Conservation (phyloP, 1,140 invertebrate species). For the Drosophila cardini region DNA sequence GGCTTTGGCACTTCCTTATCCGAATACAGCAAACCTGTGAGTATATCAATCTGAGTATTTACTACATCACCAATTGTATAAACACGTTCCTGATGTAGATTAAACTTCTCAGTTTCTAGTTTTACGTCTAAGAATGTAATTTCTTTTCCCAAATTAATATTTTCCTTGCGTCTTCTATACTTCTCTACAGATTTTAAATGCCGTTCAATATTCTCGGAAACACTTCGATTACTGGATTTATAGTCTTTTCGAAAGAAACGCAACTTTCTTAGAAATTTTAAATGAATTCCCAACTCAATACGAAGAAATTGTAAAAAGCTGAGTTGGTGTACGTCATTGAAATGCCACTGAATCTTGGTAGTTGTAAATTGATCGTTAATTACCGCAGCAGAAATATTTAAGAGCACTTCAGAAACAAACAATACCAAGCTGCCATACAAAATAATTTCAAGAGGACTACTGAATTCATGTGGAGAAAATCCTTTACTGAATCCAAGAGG, state of each 20-base stretch:
- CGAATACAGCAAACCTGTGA: not conserved
- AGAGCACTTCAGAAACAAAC: constrained; percentile 54
- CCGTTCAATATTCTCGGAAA: constrained; percentile 33
- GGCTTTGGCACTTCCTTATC: not conserved
- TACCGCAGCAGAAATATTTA: constrained; percentile 62
- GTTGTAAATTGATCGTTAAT: constrained; percentile 60
- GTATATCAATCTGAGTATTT: constrained; percentile 40
- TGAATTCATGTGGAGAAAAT: constrained; percentile 50
- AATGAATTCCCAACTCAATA: constrained; percentile 35
- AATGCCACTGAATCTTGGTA: constrained; percentile 45
- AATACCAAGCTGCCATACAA: constrained; percentile 56
- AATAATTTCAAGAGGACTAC: constrained; percentile 48
- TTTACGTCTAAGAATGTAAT: not conserved
- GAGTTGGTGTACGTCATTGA: constrained; percentile 8
- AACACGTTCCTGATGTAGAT: constrained; percentile 17
- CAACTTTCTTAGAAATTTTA: constrained; percentile 13
- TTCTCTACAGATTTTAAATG: not conserved
- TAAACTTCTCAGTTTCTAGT: constrained; percentile 12
- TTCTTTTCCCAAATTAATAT: not conserved
- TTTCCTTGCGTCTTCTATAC: not conserved
- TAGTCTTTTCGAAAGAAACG: constrained; percentile 45
- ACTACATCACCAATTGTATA: constrained; percentile 29
- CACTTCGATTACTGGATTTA: constrained; percentile 28
- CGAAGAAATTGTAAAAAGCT: constrained; percentile 61
- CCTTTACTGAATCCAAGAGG: constrained; percentile 61